Evolutionary conservation across 2,113 vertebrate species (phyloP), one percentile per base, ranked within the genome.

Genomic region (Manacus vitellinus): DNA sequence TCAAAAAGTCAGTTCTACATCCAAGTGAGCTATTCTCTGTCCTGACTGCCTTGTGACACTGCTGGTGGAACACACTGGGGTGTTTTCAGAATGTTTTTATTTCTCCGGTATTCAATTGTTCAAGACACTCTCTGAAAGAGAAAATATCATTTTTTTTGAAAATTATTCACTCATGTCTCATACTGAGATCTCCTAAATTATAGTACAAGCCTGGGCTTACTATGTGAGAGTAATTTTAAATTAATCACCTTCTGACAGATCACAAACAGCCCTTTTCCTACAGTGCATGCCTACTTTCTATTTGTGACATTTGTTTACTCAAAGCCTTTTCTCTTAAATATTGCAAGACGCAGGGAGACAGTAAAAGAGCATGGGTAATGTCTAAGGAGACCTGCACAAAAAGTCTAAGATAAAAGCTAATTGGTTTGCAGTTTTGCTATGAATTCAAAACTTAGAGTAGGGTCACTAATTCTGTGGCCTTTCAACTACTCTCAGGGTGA

Each of bases 361-460:
- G 31, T 55, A 67, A 71, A 88, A 95, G 20, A 88, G 21, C 0
- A 0, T 28, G n/a, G 23, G 12, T 65, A 88, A 75, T 11, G 4
- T 79, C 49, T 92, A 74, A 90, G 51, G 75, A 83, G 44, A 77
- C 18, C 47, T 39, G 39, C 37, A 83, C 24, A 77, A 94, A 83
- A 84, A n/a, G 25, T 56, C 28, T 74, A 47, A 67, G 74, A 85
- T 85, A 78, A 95, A 96, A 93, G 65, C n/a, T 86, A 58, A 65
- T 84, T 80, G 55, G 27, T 82, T 85, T 83, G 52, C 52, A 24
- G 7, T 81, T 94, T 90, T 78, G 61, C 59, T 66, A 52, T 22
- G 58, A 85, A 85, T 82, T 92, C 61, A 94, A 75, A 95, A 91
- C 79, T 91, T 81, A 78, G 68, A 87, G n/a, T 39, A 84, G 76